A percentile compares a stretch with the other conserved stretches of the same genome.
Evolutionary conservation across 2,113 vertebrate species (phyloP).

Genomic region (Pteruthius melanotis): DNA sequence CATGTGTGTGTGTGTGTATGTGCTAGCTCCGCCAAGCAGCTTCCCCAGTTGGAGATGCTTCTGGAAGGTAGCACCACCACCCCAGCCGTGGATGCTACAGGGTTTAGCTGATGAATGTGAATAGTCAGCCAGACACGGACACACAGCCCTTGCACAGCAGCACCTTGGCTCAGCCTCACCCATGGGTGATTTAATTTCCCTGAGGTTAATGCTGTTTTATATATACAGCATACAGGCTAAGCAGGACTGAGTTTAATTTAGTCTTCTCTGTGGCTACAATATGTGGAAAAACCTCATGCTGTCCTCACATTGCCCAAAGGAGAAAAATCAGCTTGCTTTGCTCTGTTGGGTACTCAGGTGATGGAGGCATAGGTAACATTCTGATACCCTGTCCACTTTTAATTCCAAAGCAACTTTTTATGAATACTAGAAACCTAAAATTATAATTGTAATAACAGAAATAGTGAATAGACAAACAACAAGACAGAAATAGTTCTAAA

Average conservation of each 20-base stretch:
- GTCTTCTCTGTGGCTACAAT: neutral
- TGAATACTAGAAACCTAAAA: neutral
- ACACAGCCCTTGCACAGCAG: neutral
- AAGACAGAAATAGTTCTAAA: neutral
- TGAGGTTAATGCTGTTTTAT: neutral
- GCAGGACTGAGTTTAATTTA: neutral
- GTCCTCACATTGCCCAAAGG: neutral
- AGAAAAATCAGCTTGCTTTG: neutral
- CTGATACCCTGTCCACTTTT: neutral
- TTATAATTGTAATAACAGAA: neutral
- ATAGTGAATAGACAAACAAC: neutral
- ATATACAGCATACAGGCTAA: neutral
- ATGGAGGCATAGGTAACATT: rapidly evolving
- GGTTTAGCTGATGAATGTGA: neutral
- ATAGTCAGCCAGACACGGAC: neutral
- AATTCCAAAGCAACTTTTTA: neutral
- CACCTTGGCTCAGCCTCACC: neutral
- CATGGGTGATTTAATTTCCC: neutral
- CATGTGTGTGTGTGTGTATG: too few relatives aligned
- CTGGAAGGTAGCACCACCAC: too few relatives aligned
- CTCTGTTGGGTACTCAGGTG: neutral
- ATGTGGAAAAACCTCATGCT: neutral
- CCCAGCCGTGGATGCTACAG: too few relatives aligned
- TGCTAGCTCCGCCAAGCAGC: too few relatives aligned
- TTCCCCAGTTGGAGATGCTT: too few relatives aligned